Percentiles rank a stretch among this genome's conserved stretches.
These are phyloP conservation scores for Pelosia muscerda DNA, from an alignment of 2,888 invertebrate genomes.

Conservation along the genomic window DNA sequence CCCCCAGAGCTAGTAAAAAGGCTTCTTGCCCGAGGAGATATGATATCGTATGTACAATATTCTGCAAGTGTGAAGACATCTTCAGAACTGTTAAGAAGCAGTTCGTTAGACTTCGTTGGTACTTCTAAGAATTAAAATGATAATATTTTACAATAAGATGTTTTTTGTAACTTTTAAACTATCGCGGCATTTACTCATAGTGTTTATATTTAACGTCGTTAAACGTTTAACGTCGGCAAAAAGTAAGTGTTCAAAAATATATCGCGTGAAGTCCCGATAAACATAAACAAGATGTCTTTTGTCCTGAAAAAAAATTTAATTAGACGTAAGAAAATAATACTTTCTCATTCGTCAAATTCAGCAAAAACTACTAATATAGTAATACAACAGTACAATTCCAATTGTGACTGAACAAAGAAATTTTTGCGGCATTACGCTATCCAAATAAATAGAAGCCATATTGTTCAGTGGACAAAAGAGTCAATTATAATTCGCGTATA, in stretches of 20 bases:
- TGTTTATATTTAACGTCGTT: too few species aligned
- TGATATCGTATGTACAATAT: too few species aligned
- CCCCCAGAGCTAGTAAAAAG: too few species aligned
- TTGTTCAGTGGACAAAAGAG: constrained; percentile 20
- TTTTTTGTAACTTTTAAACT: too few species aligned
- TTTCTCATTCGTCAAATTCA: constrained; percentile 13
- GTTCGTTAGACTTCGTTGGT: too few species aligned
- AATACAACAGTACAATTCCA: constrained; percentile 8
- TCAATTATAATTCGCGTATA: constrained; percentile 24
- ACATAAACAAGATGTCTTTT: background rate
- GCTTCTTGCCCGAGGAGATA: too few species aligned
- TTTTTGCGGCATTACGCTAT: constrained; percentile 20
- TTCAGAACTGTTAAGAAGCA: too few species aligned
- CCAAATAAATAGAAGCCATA: constrained; percentile 15
- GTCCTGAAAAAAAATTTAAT: background rate
- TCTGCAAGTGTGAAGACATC: too few species aligned
- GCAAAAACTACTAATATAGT: constrained; percentile 7
- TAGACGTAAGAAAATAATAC: background rate
- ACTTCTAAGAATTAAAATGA: background rate
- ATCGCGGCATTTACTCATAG: too few species aligned
- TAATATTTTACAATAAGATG: background rate
- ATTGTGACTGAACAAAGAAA: constrained; percentile 13
- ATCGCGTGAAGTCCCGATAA: too few species aligned
- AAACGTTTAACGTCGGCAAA: too few species aligned
- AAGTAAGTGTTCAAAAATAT: too few species aligned